phyloP scores from a whole-genome alignment of 2,888 invertebrate genomes.

The Cremastobaeus sp. region DNA sequence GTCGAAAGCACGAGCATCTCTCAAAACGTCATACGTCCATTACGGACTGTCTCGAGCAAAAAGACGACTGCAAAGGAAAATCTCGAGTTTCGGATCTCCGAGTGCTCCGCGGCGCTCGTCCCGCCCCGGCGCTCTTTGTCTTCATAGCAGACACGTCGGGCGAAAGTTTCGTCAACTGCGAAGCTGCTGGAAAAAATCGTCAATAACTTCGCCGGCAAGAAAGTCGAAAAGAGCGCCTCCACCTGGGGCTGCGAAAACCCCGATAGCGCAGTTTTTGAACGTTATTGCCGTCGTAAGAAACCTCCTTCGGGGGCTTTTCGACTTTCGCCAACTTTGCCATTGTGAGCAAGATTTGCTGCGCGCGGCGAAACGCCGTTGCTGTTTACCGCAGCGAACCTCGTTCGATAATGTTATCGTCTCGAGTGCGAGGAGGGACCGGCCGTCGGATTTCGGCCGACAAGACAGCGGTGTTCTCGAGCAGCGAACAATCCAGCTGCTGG shows the following conservation, averaged over 20 bases:
- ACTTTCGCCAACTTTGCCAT: constrained; percentile 21
- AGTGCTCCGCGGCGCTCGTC: too few species aligned
- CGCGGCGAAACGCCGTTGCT: constrained; percentile 5
- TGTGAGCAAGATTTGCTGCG: constrained; percentile 20
- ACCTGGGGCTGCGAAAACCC: neutral
- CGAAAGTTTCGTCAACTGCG: constrained; percentile 23
- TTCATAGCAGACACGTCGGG: constrained; percentile 17
- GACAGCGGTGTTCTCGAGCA: too few species aligned
- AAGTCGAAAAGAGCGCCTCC: constrained; percentile 3
- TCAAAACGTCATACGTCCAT: too few species aligned
- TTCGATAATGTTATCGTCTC: constrained; percentile 35
- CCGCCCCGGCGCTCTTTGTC: too few species aligned
- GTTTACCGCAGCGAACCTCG: constrained; percentile 22
- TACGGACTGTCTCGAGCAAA: too few species aligned
- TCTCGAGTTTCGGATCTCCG: too few species aligned
- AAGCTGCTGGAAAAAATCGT: constrained; percentile 22
- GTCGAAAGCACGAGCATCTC: too few species aligned
- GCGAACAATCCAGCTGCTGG: too few species aligned
- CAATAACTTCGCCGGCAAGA: constrained; percentile 18
- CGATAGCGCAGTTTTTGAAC: constrained; percentile 6
- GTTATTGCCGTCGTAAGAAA: constrained; percentile 12
- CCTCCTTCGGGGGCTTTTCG: neutral
- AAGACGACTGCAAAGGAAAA: too few species aligned
- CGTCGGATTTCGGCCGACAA: too few species aligned
- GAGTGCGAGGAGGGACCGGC: too few species aligned